Evolutionary conservation across 2,888 invertebrate genomes (phyloP).

Genomic region (Amphipoea oculea): DNA sequence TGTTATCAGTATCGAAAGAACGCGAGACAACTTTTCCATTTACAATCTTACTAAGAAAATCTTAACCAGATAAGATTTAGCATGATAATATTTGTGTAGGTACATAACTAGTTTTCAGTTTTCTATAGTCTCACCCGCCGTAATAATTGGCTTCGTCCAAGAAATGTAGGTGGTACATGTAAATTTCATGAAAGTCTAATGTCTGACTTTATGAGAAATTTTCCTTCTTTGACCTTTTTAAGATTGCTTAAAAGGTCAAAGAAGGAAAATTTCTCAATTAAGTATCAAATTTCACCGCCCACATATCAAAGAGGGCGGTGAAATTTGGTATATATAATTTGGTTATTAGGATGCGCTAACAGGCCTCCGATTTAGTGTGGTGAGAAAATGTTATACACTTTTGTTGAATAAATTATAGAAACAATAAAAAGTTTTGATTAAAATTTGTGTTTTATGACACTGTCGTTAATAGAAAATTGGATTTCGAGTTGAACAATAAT

Average conservation of each 20-base stretch:
- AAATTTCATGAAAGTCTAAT: slow-evolving; percentile 45
- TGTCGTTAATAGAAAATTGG: slow-evolving; percentile 51
- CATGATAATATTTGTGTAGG: background rate
- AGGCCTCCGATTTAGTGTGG: slow-evolving; percentile 28
- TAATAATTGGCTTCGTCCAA: slow-evolving; percentile 24
- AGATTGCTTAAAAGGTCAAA: background rate
- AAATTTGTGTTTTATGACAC: slow-evolving; percentile 51
- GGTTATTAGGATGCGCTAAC: slow-evolving; percentile 47
- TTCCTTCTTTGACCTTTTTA: slow-evolving; percentile 47
- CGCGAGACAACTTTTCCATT: background rate
- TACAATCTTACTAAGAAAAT: background rate
- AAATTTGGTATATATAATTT: slow-evolving; percentile 55
- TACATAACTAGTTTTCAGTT: background rate
- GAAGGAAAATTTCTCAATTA: too few species aligned
- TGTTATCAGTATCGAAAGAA: background rate
- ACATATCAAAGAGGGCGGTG: slow-evolving; percentile 45
- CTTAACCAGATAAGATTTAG: background rate
- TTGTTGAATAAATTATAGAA: slow-evolving; percentile 55
- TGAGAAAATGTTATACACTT: slow-evolving; percentile 30
- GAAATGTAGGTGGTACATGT: slow-evolving; percentile 32
- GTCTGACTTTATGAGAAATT: slow-evolving; percentile 20
- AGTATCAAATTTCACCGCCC: too few species aligned
- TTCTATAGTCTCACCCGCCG: background rate
- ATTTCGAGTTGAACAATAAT: slow-evolving; percentile 40
- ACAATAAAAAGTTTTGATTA: slow-evolving; percentile 55